Evolutionary conservation across 2,797 vertebrate species (phyloP), one percentile per base, ranked within the genome.

Genomic region (Lacerta agilis): DNA sequence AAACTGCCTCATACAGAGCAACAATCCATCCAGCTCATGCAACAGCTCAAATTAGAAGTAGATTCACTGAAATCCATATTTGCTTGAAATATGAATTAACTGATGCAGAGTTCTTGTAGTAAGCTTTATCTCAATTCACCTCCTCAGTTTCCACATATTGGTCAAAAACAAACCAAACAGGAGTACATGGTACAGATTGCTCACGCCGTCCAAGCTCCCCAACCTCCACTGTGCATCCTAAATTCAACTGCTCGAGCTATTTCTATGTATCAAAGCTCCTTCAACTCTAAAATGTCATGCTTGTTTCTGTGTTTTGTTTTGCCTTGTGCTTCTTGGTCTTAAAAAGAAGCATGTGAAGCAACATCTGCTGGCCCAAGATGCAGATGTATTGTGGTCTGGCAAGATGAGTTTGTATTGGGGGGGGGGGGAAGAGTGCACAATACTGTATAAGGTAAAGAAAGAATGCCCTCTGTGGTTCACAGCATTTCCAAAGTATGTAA

Each of bases 291-390:
- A 55, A 87, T 79, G 92, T 86, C 92, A 67, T 82, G 90, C 91
- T 92, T 94, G 89, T 94, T 93, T 91, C 93, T 83, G 83, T 85
- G 41, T 89, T 93, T 93, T 93, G 93, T 95, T 96, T 95, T 94
- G 92, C 95, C 91, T 92, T 93, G 81, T 92, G 87, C 90, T 94
- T 93, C 94, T 95, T 94, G 67, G 90, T 93, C 92, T 95, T 97
- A 97, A 97, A 94, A 94, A 96, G 96, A 97, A 97, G 95, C 96
- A 96, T 92, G 95, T 96, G 96, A 90, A 92, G 93, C 95, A 96
- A 96, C 95, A 96, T 96, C 94, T 95, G 95, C 93, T 93, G 94
- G 92, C 94, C 96, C 92, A 92, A 94, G 93, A 79, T 94, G 94
- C 85, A 81, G 95, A 96, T 94, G 93, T 92, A 89, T 94, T 96